Conservation (phyloP, 2,888 invertebrate genomes). For the Nomada fucata region DNA sequence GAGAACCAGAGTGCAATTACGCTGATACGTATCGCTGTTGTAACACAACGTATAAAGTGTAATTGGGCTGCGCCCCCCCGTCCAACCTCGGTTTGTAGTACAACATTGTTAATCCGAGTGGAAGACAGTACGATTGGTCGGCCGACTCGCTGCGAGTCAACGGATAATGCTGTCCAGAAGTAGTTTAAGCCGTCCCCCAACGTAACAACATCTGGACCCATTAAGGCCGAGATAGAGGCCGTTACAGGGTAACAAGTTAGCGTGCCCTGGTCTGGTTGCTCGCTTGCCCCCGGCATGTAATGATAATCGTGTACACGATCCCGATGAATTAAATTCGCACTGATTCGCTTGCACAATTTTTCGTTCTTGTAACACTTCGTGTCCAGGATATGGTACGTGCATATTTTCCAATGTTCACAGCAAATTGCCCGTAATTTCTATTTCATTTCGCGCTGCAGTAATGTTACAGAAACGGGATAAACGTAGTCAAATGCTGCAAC, state of each 20-base stretch:
- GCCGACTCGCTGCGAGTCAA: slow-evolving; percentile 67
- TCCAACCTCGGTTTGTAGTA: slow-evolving; percentile 48
- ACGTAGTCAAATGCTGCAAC: no score
- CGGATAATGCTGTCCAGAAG: slow-evolving; percentile 73
- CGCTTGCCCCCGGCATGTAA: slow-evolving; percentile 32
- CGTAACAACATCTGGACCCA: slow-evolving; percentile 71
- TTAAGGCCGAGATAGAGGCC: slow-evolving; percentile 68
- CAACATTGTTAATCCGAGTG: slow-evolving; percentile 68
- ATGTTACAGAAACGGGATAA: no score
- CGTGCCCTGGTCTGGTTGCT: slow-evolving; percentile 11
- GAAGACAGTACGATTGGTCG: slow-evolving; percentile 67
- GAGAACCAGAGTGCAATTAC: slow-evolving; percentile 25
- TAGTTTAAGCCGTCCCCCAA: slow-evolving; percentile 68
- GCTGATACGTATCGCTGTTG: slow-evolving; percentile 48
- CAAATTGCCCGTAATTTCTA: no score
- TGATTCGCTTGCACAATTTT: background rate
- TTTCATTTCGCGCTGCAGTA: no score
- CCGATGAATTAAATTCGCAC: slow-evolving; percentile 12
- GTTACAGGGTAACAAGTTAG: slow-evolving; percentile 60
- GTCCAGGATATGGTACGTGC: background rate
- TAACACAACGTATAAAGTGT: slow-evolving; percentile 54
- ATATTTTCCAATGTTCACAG: no score
- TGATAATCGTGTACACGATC: slow-evolving; percentile 56
- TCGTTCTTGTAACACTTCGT: background rate
- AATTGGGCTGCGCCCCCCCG: slow-evolving; percentile 57